A percentile compares a stretch with the other conserved stretches of the same genome.
Conservation (phyloP, 1,140 invertebrate species). For the Drosophila lini region DNA sequence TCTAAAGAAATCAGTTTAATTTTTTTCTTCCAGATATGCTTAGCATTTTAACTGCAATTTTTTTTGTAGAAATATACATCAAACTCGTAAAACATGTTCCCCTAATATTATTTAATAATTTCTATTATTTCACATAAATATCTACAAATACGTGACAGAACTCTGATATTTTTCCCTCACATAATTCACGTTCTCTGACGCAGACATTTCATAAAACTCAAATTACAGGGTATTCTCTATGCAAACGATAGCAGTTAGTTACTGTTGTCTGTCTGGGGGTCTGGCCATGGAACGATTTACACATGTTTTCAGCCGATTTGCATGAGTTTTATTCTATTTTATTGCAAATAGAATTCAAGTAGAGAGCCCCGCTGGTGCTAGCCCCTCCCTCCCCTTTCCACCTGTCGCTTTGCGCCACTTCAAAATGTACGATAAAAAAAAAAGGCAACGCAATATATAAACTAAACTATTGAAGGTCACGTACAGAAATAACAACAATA, state of each 20-base stretch:
- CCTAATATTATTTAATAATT: neutral
- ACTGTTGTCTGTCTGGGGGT: conserved; percentile 40
- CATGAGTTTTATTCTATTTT: conserved; percentile 57
- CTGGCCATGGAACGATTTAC: conserved; percentile 52
- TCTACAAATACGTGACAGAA: conserved; percentile 2
- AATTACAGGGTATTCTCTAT: conserved; percentile 16
- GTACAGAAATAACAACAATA: conserved; percentile 61
- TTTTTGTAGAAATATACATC: neutral
- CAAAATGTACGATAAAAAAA: conserved; percentile 73
- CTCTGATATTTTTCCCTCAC: neutral
- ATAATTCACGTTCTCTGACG: neutral
- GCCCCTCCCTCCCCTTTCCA: neutral
- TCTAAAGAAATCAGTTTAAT: no score
- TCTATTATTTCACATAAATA: neutral
- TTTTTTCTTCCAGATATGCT: no score
- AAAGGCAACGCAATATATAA: conserved; percentile 69
- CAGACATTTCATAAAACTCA: neutral
- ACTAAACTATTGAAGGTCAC: conserved; percentile 76
- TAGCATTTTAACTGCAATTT: no score
- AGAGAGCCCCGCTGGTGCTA: conserved; percentile 22
- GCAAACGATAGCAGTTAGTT: conserved; percentile 23
- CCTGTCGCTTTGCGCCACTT: conserved; percentile 44
- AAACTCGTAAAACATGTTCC: neutral
- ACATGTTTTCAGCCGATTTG: conserved; percentile 49
- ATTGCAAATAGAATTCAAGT: conserved; percentile 63